A percentile compares a stretch with the other conserved stretches of the same genome.
phyloP scores from a whole-genome alignment of 2,888 invertebrate genomes.

The Sphaerophoria rueppellii region DNA sequence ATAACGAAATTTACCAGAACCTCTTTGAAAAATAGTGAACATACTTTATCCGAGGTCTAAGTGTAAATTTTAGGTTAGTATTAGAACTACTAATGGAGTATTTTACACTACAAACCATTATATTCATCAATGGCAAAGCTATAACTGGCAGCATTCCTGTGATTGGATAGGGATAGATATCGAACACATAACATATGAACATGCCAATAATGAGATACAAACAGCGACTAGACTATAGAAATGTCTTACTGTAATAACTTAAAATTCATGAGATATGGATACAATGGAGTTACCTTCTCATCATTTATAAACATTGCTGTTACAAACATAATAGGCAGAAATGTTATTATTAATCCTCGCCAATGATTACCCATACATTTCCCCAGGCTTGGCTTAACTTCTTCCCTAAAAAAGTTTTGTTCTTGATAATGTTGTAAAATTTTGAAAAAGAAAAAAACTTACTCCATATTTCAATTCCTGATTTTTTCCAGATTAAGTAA shows the following conservation, averaged over 20 bases:
- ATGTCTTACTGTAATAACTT: not conserved
- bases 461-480: no score
- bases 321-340: no score
- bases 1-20: conserved; percentile 34
- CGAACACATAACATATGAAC: conserved; percentile 23
- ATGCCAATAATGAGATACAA: conserved; percentile 32
- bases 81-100: not conserved
- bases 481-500: no score
- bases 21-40: conserved; percentile 45
- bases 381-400: no score
- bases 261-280: not conserved
- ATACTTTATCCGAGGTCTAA: conserved; percentile 35
- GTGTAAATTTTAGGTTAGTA: not conserved
- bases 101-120: conserved; percentile 23
- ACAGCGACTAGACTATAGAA: conserved; percentile 39
- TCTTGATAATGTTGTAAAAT: no score
- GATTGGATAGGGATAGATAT: conserved; percentile 24
- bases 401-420: no score
- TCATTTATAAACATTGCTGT: no score
- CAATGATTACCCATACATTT: no score
- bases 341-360: no score
- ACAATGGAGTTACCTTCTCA: no score
- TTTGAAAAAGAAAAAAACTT: no score
- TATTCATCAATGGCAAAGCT: conserved; percentile 47
- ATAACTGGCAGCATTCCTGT: conserved; percentile 48